Conservation (phyloP, 2,888 invertebrate species). For the Drosophila mimica region DNA sequence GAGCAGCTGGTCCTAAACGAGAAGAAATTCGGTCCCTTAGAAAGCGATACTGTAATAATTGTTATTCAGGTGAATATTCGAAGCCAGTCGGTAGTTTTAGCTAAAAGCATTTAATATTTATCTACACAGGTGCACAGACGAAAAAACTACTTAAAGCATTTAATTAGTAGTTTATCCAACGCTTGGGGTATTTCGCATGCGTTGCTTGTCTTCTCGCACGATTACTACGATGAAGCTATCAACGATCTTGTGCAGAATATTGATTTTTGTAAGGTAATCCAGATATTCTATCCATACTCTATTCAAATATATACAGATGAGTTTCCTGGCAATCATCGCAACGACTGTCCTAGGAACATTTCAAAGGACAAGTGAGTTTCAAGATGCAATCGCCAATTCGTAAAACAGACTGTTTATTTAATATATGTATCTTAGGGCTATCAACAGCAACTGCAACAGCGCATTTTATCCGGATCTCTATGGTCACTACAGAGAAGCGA, state of each 20-base stretch:
- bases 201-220: conserved; percentile 97
- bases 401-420: background rate
- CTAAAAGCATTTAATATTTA: conserved; percentile 21
- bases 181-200: conserved; percentile 90
- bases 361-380: conserved; percentile 91
- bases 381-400: background rate
- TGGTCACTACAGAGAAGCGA: conserved; percentile 98
- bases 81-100: background rate
- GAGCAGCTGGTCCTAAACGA: conserved; percentile 94
- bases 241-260: conserved; percentile 95
- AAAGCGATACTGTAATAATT: conserved; percentile 94
- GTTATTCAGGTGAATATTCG: conserved; percentile 90
- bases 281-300: conserved; percentile 97
- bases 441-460: conserved; percentile 94
- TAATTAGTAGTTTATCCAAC: conserved; percentile 90
- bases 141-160: conserved; percentile 95
- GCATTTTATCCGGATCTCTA: conserved; percentile 97
- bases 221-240: conserved; percentile 96
- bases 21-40: conserved; percentile 94
- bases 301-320: conserved; percentile 96
- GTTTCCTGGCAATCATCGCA: conserved; percentile 97
- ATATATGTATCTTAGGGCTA: conserved; percentile 88
- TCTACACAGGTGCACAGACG: conserved; percentile 94
- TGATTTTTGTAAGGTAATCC: conserved; percentile 94
- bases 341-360: conserved; percentile 96